Evolutionary conservation across 2,888 invertebrate species (phyloP).

Genomic region (Heliconius hortense): DNA sequence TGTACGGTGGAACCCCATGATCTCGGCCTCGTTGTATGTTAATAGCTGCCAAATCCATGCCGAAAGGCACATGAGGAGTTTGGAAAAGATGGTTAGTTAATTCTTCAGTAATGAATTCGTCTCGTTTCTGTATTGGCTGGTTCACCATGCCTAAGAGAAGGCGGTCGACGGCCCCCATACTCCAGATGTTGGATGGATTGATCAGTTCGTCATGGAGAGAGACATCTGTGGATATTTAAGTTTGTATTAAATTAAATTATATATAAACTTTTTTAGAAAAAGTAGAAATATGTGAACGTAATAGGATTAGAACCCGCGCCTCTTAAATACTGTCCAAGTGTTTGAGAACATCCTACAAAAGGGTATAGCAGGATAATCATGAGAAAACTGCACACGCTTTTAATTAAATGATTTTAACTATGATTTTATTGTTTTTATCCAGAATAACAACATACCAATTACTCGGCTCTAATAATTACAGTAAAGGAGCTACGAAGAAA

Average conservation of each 20-base stretch:
- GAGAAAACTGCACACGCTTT: too few relatives aligned
- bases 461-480: too few relatives aligned
- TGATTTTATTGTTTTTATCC: too few relatives aligned
- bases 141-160: slow-evolving; percentile 88
- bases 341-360: too few relatives aligned
- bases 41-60: slow-evolving; percentile 93
- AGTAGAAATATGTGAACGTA: too few relatives aligned
- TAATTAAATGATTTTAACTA: too few relatives aligned
- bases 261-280: background rate
- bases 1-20: slow-evolving; percentile 92
- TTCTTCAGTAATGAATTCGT: slow-evolving; percentile 91
- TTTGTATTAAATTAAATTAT: background rate
- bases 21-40: slow-evolving; percentile 93
- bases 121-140: slow-evolving; percentile 89
- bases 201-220: slow-evolving; percentile 89
- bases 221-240: slow-evolving; percentile 82
- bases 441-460: too few relatives aligned
- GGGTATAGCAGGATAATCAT: too few relatives aligned
- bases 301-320: background rate
- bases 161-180: slow-evolving; percentile 90
- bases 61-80: slow-evolving; percentile 85
- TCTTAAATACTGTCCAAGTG: too few relatives aligned
- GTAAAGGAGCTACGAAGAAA: too few relatives aligned
- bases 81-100: slow-evolving; percentile 92
- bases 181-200: slow-evolving; percentile 87